Conservation (phyloP, 2,113 vertebrate genomes). For the Phocoena phocoena region DNA sequence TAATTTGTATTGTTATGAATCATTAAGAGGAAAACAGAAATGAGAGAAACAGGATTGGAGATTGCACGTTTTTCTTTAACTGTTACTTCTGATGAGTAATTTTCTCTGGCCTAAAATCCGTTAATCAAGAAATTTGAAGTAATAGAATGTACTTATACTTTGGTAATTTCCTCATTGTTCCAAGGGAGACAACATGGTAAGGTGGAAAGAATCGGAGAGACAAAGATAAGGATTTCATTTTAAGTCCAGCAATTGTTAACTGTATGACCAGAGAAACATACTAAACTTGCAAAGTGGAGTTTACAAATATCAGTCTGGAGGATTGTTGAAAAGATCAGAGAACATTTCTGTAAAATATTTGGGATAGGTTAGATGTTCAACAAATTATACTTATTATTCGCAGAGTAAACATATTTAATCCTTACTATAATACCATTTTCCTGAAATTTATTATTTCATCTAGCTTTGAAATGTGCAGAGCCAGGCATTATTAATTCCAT, state of each 20-base stretch:
- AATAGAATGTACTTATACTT: background rate
- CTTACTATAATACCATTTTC: background rate
- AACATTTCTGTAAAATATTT: slow-evolving; percentile 7
- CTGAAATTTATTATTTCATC: slow-evolving; percentile 24
- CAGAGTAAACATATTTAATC: background rate
- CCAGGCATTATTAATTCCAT: background rate
- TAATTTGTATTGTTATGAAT: background rate
- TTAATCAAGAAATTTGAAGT: slow-evolving; percentile 13
- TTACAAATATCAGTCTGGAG: background rate
- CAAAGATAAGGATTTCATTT: background rate
- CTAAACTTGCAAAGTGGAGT: background rate
- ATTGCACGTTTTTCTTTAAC: background rate
- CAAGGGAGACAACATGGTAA: background rate
- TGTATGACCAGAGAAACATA: background rate
- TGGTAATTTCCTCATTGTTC: background rate
- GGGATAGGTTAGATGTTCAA: background rate
- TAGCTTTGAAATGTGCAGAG: slow-evolving; percentile 11
- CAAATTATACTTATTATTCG: background rate
- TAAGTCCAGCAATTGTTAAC: background rate
- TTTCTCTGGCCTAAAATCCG: slow-evolving; percentile 5
- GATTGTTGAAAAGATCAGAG: background rate
- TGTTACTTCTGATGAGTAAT: background rate
- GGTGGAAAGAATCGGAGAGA: background rate
- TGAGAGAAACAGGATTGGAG: background rate
- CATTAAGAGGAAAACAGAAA: slow-evolving; percentile 14